Percentiles rank a stretch among this genome's conserved stretches.
Evolutionary conservation across 1,140 invertebrate genomes (phyloP).

Genomic region (Nomia melanderi): DNA sequence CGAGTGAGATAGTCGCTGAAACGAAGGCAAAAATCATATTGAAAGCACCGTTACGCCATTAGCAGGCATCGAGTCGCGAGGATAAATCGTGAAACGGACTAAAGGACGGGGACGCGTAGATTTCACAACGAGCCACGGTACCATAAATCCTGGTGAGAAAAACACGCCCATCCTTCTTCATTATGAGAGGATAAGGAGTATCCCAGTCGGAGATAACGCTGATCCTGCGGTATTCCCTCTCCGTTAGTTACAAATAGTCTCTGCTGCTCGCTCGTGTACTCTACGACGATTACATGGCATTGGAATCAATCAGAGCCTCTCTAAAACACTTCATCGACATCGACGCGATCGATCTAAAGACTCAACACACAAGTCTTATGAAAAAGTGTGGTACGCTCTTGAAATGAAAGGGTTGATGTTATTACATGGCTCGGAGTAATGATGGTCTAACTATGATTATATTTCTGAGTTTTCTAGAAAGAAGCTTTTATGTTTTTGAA

Average conservation of each 20-base stretch:
- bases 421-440: too few relatives aligned
- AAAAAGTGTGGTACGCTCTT: too few relatives aligned
- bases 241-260: neutral
- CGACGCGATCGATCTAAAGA: slow-evolving; percentile 18
- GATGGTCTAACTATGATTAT: too few relatives aligned
- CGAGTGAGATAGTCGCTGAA: neutral
- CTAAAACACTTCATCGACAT: slow-evolving; percentile 12
- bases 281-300: slow-evolving; percentile 24
- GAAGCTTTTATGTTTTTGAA: too few relatives aligned
- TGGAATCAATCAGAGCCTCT: slow-evolving; percentile 1
- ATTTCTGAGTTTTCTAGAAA: too few relatives aligned
- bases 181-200: slow-evolving; percentile 37
- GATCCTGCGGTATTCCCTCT: neutral
- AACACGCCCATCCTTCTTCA: slow-evolving; percentile 41
- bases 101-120: slow-evolving; percentile 25
- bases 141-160: slow-evolving; percentile 35
- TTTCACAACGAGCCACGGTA: slow-evolving; percentile 23
- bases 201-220: slow-evolving; percentile 14
- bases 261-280: neutral
- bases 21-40: neutral
- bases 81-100: slow-evolving; percentile 20
- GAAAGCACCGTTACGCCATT: slow-evolving; percentile 20
- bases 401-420: too few relatives aligned
- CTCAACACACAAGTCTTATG: too few relatives aligned
- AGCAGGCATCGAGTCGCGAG: neutral